Evolutionary conservation across 2,888 invertebrate species (phyloP), one percentile per base, ranked within the genome.

Genomic region (Drosophila dives): DNA sequence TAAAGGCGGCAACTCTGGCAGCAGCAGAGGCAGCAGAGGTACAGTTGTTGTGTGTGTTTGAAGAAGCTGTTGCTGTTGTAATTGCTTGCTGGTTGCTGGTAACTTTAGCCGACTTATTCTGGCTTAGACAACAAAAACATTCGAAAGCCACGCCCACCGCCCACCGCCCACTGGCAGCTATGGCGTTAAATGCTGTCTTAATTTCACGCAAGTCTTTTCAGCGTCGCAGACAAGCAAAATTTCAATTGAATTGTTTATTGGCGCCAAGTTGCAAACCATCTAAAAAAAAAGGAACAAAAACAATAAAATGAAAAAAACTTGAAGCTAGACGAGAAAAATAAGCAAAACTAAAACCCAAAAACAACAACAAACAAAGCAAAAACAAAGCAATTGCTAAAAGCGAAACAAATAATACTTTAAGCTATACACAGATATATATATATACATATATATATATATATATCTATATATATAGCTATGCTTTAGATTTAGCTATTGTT

Each of bases 101-200:
- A 42, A 59, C 59, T 69, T 68, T 49, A 55, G n/a, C 69, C 50
- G 64, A 79, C 72, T 81, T 70, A 72, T 66, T 65, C 75, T 56
- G 71, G 74, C 74, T 81, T 71, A 79, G 72, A 76, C 54, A 80
- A 73, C 76, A 72, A 68, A 70, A 54, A 53, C 68, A 62, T 40
- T 67, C 29, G 63, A 26, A 32, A 20, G 50, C 51, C 58, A 64
- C 77, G 71, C 77, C 76, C 53, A 51, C 64, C 32, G 29, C 51
- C 38, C 10, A 10, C 17, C n/a, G 10, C 53, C 55, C 56, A 38
- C 38, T 40, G 54, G 62, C 60, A 58, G 67, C 65, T 65, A 63
- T 66, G 69, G 75, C 80, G 83, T 73, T 82, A 80, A 83, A 87
- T 85, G 77, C 80, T 75, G 72, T 75, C 75, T 72, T 82, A 81